Percentiles rank a stretch among this genome's conserved stretches.
These are phyloP conservation scores for Zonitis immaculata DNA, from an alignment of 2,888 invertebrate species.

Conservation along the genomic window DNA sequence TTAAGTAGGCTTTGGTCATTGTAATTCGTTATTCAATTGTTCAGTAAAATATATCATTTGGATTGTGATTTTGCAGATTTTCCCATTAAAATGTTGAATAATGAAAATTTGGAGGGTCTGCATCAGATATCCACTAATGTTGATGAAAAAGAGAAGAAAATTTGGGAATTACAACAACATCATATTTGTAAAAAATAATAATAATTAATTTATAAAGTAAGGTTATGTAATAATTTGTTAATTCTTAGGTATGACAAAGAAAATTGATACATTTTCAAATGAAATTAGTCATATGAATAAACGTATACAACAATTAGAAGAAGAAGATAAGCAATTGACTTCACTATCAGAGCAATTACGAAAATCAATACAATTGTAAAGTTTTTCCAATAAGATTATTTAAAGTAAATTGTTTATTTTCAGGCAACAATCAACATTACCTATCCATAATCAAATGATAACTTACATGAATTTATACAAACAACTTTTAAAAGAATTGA, in stretches of 20 bases:
- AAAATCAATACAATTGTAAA: neutral
- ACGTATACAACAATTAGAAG: neutral
- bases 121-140: neutral
- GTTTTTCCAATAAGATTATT: neutral
- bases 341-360: neutral
- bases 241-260: neutral
- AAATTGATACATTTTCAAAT: neutral
- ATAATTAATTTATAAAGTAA: neutral
- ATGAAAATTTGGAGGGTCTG: neutral
- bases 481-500: neutral
- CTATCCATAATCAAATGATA: neutral
- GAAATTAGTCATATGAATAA: neutral
- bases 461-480: neutral
- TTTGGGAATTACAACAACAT: neutral
- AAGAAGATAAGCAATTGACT: neutral
- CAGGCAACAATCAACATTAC: neutral
- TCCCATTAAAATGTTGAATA: neutral
- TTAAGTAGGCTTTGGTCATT: too few species aligned
- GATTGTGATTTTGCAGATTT: too few species aligned
- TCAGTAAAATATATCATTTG: too few species aligned
- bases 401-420: neutral
- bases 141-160: neutral
- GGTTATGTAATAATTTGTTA: neutral
- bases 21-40: too few species aligned
- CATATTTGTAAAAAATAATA: neutral